phyloP scores from a whole-genome alignment of 2,797 vertebrate species.

The Euthynnus affinis region DNA sequence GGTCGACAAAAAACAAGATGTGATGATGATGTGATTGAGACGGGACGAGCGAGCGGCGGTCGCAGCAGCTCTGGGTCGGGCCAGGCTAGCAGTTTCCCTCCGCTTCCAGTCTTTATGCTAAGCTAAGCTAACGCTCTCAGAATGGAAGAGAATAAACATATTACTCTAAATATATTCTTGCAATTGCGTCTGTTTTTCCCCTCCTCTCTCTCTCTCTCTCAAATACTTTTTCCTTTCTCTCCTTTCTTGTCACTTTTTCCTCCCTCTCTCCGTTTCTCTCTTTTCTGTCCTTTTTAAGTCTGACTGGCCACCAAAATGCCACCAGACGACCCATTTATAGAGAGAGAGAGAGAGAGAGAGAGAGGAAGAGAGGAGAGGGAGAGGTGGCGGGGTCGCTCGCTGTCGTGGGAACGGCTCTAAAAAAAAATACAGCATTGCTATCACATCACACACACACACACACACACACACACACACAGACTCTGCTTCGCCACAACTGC shows the following conservation, averaged over 20 bases:
- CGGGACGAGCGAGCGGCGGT: too few relatives aligned
- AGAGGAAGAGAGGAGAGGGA: conserved; percentile 32
- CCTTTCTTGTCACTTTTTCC: neutral
- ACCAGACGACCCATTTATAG: conserved; percentile 80
- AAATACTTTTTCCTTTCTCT: neutral
- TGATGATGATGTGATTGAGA: too few relatives aligned
- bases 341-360: conserved; percentile 43
- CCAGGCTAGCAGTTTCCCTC: too few relatives aligned
- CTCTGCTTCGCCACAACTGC: conserved; percentile 23
- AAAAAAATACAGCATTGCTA: conserved; percentile 17
- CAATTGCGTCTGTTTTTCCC: neutral
- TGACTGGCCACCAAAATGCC: conserved; percentile 55
- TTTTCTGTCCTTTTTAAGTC: conserved; percentile 66
- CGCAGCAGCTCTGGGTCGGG: too few relatives aligned
- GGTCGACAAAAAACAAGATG: too few relatives aligned
- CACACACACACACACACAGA: conserved; percentile 10
- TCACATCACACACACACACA: conserved; percentile 34
- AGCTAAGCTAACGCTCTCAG: too few relatives aligned
- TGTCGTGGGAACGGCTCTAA: conserved; percentile 65
- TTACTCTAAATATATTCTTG: neutral
- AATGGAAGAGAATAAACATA: too few relatives aligned
- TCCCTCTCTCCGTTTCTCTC: neutral
- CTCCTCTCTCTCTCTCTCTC: neutral
- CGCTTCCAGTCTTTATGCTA: too few relatives aligned
- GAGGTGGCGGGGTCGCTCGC: conserved; percentile 45